Conservation (phyloP, 2,888 invertebrate species). For the Drosophila longiperda region DNA sequence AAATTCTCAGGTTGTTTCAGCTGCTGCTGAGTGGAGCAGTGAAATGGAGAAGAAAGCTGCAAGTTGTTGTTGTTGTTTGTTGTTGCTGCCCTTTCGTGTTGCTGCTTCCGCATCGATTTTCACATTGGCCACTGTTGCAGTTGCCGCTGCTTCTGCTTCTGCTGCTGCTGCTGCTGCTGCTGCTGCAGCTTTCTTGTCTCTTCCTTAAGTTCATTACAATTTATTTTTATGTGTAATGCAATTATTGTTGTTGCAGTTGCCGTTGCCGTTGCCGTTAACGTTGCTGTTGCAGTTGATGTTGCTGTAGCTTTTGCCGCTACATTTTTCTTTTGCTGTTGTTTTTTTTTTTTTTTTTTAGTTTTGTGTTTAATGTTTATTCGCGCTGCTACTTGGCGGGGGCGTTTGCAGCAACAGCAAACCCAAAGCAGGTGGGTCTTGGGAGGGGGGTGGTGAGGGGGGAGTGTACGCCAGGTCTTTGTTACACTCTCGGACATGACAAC, state of each 20-base stretch:
- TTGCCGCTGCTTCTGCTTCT: constrained; percentile 23
- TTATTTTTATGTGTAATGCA: constrained; percentile 80
- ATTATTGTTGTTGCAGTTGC: constrained; percentile 68
- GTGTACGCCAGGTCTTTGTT: constrained; percentile 64
- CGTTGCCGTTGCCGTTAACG: constrained; percentile 42
- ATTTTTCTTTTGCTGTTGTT: constrained; percentile 37
- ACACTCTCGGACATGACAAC: constrained; percentile 79
- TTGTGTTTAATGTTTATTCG: constrained; percentile 72
- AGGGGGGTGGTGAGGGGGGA: not conserved
- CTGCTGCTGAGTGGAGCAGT: constrained; percentile 42
- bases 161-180: constrained; percentile 27
- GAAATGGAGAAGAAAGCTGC: constrained; percentile 55
- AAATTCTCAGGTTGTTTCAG: constrained; percentile 58
- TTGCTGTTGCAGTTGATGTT: constrained; percentile 22
- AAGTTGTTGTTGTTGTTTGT: constrained; percentile 30
- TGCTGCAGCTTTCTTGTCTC: constrained; percentile 56
- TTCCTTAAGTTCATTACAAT: constrained; percentile 76
- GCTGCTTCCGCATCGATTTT: constrained; percentile 77
- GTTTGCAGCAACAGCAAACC: constrained; percentile 44
- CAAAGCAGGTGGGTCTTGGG: not conserved
- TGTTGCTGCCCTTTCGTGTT: constrained; percentile 62
- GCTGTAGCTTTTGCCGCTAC: constrained; percentile 46
- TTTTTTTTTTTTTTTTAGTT: constrained; percentile 28
- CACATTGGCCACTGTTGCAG: constrained; percentile 63
- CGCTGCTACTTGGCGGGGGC: constrained; percentile 70